These are phyloP conservation scores for Protaetia brevitarsis DNA, from an alignment of 1,140 invertebrate genomes.

Conservation along the genomic window DNA sequence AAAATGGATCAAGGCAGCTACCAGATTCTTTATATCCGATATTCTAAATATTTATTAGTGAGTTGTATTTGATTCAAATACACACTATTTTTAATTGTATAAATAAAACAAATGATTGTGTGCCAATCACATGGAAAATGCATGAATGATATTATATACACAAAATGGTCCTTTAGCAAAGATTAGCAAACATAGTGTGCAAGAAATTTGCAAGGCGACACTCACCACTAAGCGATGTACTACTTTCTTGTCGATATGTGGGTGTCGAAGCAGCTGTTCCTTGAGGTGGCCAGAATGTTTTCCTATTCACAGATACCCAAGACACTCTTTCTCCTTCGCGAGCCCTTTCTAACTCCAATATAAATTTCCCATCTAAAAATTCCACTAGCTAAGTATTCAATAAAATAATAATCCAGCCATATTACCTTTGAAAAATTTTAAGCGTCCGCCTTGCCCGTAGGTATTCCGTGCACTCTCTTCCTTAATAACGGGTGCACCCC, in stretches of 20 bases:
- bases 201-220: slow-evolving; percentile 30
- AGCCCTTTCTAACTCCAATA: slow-evolving; percentile 77
- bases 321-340: slow-evolving; percentile 75
- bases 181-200: too few relatives aligned
- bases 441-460: slow-evolving; percentile 53
- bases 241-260: slow-evolving; percentile 59
- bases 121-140: too few relatives aligned
- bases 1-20: too few relatives aligned
- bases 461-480: slow-evolving; percentile 38
- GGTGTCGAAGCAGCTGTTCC: slow-evolving; percentile 62
- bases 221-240: slow-evolving; percentile 62
- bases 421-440: slow-evolving; percentile 62
- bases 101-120: too few relatives aligned
- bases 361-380: slow-evolving; percentile 77
- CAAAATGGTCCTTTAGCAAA: too few relatives aligned
- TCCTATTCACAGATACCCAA: slow-evolving; percentile 83
- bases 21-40: too few relatives aligned
- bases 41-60: too few relatives aligned
- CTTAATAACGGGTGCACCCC: slow-evolving; percentile 33
- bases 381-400: neutral
- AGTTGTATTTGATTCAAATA: too few relatives aligned
- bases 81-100: too few relatives aligned
- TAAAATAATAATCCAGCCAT: slow-evolving; percentile 19
- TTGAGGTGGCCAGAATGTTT: slow-evolving; percentile 78
- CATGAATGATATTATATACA: too few relatives aligned